Base-by-base conservation (phyloP, 2,797 vertebrate genomes). In the Tiaroga cobitis region DNA sequence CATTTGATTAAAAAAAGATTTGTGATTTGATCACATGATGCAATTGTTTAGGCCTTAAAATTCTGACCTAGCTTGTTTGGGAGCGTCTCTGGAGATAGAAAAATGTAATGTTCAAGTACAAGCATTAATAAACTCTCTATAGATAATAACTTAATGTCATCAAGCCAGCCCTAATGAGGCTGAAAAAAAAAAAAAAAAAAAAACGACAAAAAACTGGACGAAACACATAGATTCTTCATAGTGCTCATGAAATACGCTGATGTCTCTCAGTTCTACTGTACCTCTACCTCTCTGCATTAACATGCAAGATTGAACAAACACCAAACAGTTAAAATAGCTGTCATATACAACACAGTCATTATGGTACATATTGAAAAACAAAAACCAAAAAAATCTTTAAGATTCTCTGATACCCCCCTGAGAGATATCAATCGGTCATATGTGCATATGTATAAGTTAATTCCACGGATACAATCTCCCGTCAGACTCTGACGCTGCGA, bases 151-250 rank as follows among this genome's bases (percentile, higher is more conserved):
- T 87, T 90, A 85, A 87, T 67, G 67, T 70, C 82, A 82, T 88
- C 85, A 83, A 68, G 89, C 90, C 88, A 90, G 84, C 32, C 91
- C 90, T 84, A 89, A 90, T 91, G 89, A 90, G 89, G 93, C 88
- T 89, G 89, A 91, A 90, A 86, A 85, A 91, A 88, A 87, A 41
- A 3, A 2, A 0, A 41, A 2, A 41, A 11, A 43, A 43, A 11
- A 16, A 49, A 49, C 13, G 15, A 32, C 39, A 26, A 37, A 29
- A 91, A 92, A 84, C 32, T 90, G 85, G 86, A 92, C 90, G 91
- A 86, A 92, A 90, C 86, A 83, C 80, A n/a, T 61, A n/a, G 16
- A 81, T 56, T 76, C 74, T 70, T 75, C 43, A 75, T 69, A 84
- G 77, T 81, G 85, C 73, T 85, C 80, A 54, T 73, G 80, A 72